Conservation (phyloP, 2,888 invertebrate species). For the Perdita meconis region DNA sequence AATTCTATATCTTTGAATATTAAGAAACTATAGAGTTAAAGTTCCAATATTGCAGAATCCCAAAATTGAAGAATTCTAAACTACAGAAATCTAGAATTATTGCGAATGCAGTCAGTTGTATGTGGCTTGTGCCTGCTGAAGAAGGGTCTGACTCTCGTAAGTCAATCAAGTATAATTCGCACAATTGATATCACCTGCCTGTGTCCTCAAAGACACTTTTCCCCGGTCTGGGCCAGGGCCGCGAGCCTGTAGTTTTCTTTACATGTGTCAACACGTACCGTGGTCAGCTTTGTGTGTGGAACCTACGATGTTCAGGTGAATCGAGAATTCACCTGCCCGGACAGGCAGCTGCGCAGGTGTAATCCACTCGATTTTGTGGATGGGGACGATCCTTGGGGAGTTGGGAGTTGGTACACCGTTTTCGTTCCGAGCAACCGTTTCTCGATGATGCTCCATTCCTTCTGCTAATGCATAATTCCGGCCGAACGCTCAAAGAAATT, state of each 20-base stretch:
- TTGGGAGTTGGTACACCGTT: slow-evolving; percentile 18
- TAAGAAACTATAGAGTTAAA: too few relatives aligned
- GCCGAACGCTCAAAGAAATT: neutral
- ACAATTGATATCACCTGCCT: slow-evolving; percentile 82
- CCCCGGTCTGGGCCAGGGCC: slow-evolving; percentile 43
- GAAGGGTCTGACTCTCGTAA: slow-evolving; percentile 35
- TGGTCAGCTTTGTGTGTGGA: slow-evolving; percentile 66
- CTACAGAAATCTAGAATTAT: neutral
- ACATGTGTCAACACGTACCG: slow-evolving; percentile 70
- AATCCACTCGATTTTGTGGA: slow-evolving; percentile 80
- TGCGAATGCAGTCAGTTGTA: neutral
- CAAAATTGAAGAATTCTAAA: neutral
- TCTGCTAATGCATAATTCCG: slow-evolving; percentile 9
- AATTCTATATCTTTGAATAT: too few relatives aligned
- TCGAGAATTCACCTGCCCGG: slow-evolving; percentile 81
- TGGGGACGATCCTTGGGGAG: slow-evolving; percentile 58
- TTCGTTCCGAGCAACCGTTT: slow-evolving; percentile 23
- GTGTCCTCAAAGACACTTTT: slow-evolving; percentile 78
- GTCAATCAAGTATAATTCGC: slow-evolving; percentile 78
- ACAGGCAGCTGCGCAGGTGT: slow-evolving; percentile 83
- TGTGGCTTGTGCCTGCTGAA: slow-evolving; percentile 22
- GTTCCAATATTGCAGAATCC: too few relatives aligned
- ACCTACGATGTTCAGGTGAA: slow-evolving; percentile 79
- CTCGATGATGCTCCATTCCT: slow-evolving; percentile 19
- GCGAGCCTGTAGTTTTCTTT: slow-evolving; percentile 57